Base-by-base conservation (phyloP, 2,888 invertebrate genomes). In the Phorcus lineatus region DNA sequence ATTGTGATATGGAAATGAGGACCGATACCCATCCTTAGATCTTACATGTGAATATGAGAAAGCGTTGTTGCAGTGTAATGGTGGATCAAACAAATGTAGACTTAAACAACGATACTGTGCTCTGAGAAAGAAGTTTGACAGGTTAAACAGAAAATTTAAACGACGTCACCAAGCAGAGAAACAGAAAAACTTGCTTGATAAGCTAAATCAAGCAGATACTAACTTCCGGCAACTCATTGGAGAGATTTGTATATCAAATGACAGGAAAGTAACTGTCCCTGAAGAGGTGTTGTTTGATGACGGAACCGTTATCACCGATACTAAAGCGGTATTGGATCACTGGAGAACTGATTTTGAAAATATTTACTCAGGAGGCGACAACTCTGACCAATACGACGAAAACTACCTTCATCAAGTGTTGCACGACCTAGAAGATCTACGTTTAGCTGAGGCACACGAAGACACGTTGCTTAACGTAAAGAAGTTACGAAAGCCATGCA, bases 141-240 rank as follows among this genome's bases (percentile, higher is more conserved):
- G 19, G 24, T 47, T 74, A 1, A n/a, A 19, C n/a, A 17, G 74
- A 47, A 31, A 47, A 31, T 47, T 16, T 3, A 74, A 74, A 47
- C 74, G 52, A 19, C 47, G 40, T 9, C 47, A 74, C 47, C 74
- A 74, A 47, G 16, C 47, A 19, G 13, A 36, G 4, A 47, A 74
- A 74, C 74, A 19, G 47, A 17, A 19, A 1, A 36, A 7, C 4
- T 24, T 47, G 4, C 17, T 40, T 17, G 31, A 31, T 16, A 13
- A 17, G 16, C 36, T 36, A 36, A 3, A 11, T 19, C 36, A 74
- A 47, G 40, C 22, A 11, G 31, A 36, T 40, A 74, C 22, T n/a
- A n/a, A 67, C 67, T 79, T 80, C 55, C 67, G 80, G 54, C 66
- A 67, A 54, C 19, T 36, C 36, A 67, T 80, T 19, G 80, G 80